Evolutionary conservation across 2,888 invertebrate genomes (phyloP).

Genomic region (Fragum sueziense): DNA sequence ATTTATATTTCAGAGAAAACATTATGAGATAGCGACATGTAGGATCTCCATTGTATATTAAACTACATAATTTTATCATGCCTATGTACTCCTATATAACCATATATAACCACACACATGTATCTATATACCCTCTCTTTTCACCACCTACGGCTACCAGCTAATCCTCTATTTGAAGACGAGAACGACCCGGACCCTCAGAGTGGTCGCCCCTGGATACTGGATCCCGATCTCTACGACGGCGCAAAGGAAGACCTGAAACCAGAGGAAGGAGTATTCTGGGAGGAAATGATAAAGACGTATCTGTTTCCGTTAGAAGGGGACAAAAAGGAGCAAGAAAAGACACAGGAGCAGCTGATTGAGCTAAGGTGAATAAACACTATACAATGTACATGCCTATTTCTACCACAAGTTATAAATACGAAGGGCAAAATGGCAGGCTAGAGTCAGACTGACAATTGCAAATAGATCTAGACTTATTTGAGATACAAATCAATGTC

Average conservation of each 20-base stretch:
- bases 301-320: constrained; percentile 97
- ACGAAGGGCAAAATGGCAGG: too few species aligned
- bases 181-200: constrained; percentile 35
- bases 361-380: constrained; percentile 58
- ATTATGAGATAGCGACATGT: too few species aligned
- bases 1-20: too few species aligned
- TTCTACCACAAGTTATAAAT: too few species aligned
- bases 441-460: too few species aligned
- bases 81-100: too few species aligned
- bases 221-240: constrained; percentile 60
- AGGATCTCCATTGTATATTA: too few species aligned
- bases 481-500: too few species aligned
- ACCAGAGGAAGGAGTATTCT: constrained; percentile 91
- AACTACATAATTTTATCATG: too few species aligned
- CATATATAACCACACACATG: neutral
- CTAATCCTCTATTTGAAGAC: constrained; percentile 66
- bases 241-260: constrained; percentile 48
- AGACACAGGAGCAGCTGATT: constrained; percentile 57
- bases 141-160: constrained; percentile 40
- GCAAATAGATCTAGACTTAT: too few species aligned
- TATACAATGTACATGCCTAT: too few species aligned
- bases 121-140: constrained; percentile 25
- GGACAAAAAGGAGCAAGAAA: constrained; percentile 87
- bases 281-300: constrained; percentile 90
- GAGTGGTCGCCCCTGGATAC: constrained; percentile 63